Percentiles rank a stretch among this genome's conserved stretches.
phyloP scores from a whole-genome alignment of 1,140 invertebrate genomes.

The Neodiprion pinetum region DNA sequence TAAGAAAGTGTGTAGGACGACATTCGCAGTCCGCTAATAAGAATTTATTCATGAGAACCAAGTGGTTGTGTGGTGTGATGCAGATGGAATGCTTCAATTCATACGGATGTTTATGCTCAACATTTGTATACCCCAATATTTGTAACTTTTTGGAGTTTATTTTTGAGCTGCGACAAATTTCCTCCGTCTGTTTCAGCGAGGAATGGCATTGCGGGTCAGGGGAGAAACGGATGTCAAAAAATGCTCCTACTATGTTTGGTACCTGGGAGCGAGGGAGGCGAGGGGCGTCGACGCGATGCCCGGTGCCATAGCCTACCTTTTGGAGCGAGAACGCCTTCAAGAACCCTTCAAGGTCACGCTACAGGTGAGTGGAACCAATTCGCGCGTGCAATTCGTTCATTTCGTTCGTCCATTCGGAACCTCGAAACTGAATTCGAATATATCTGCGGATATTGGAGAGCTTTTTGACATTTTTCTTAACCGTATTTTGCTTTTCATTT shows the following conservation, averaged over 20 bases:
- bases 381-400: conserved; percentile 3
- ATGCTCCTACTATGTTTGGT: conserved; percentile 98
- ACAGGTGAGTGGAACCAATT: conserved; percentile 60
- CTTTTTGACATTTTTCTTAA: too few relatives aligned
- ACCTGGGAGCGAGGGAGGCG: conserved; percentile 94
- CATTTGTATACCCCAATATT: too few relatives aligned
- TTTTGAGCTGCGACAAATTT: background rate
- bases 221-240: conserved; percentile 90
- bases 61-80: too few relatives aligned
- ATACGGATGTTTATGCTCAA: too few relatives aligned
- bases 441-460: too few relatives aligned
- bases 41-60: too few relatives aligned
- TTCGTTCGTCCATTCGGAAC: too few relatives aligned
- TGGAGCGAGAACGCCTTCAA: conserved; percentile 82
- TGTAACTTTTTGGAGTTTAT: background rate
- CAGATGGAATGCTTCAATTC: too few relatives aligned
- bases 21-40: too few relatives aligned
- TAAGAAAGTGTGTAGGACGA: too few relatives aligned
- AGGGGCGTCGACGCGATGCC: conserved; percentile 76
- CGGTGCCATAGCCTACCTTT: conserved; percentile 84
- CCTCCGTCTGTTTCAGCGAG: conserved; percentile 32
- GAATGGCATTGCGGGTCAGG: conserved; percentile 65
- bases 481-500: too few relatives aligned
- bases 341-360: conserved; percentile 90
- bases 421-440: too few relatives aligned